phyloP scores from a whole-genome alignment of 2,888 invertebrate species.

The Polyommatus iphigenia region DNA sequence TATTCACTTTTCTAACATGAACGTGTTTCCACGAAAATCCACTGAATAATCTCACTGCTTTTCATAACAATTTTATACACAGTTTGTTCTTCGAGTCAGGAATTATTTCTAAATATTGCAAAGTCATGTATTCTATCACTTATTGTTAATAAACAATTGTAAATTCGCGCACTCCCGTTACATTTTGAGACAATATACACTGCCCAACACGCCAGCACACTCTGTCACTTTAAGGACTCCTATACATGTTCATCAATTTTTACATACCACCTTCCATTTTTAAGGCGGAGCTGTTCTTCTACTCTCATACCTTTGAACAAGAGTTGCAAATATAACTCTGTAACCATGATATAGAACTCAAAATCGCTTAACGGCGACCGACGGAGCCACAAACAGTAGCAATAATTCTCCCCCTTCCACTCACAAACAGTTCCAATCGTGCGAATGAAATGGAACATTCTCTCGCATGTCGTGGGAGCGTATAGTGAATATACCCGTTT shows the following conservation, averaged over 20 bases:
- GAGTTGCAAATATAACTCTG: conserved; percentile 46
- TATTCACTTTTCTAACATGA: conserved; percentile 1
- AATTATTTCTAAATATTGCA: conserved; percentile 57
- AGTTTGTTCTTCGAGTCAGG: conserved; percentile 47
- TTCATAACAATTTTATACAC: conserved; percentile 39
- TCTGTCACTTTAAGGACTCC: conserved; percentile 80
- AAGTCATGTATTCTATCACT: conserved; percentile 78
- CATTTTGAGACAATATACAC: conserved; percentile 80
- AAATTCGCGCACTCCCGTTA: conserved; percentile 67
- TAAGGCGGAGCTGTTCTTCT: conserved; percentile 79
- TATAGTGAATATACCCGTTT: conserved; percentile 47
- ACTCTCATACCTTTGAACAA: conserved; percentile 50
- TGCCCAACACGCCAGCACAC: conserved; percentile 77
- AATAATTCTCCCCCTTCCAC: conserved; percentile 65
- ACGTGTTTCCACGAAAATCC: conserved; percentile 40
- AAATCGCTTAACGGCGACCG: conserved; percentile 37
- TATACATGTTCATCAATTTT: conserved; percentile 81
- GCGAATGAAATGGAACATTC: conserved; percentile 61
- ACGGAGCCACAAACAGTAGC: conserved; percentile 58
- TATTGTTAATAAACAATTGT: conserved; percentile 76
- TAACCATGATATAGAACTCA: fast-evolving
- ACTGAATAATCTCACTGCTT: conserved; percentile 40
- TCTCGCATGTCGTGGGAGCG: conserved; percentile 44
- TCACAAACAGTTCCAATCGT: conserved; percentile 49
- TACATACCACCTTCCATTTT: conserved; percentile 81